These are phyloP conservation scores for Nomada ferruginata DNA, from an alignment of 2,888 invertebrate genomes.

Conservation along the genomic window DNA sequence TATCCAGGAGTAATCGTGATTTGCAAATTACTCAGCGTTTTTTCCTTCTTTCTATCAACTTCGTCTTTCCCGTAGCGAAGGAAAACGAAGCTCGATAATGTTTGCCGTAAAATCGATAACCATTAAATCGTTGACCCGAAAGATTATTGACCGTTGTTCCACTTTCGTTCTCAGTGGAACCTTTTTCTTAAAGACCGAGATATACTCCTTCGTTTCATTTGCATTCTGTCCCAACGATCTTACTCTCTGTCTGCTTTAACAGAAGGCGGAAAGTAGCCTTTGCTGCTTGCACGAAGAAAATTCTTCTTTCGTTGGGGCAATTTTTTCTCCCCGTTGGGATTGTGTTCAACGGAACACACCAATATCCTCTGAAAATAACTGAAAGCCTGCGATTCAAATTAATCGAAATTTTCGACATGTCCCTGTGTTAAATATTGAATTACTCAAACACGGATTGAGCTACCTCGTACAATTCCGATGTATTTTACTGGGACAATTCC, in stretches of 20 bases:
- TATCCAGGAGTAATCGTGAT: constrained; percentile 8
- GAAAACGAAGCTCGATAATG: constrained; percentile 37
- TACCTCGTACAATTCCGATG: too few relatives aligned
- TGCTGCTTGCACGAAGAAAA: neutral
- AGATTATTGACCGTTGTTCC: constrained; percentile 43
- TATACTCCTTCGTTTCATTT: constrained; percentile 32
- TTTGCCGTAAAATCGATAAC: constrained; percentile 43
- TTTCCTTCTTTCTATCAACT: too few relatives aligned
- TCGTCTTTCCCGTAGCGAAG: neutral
- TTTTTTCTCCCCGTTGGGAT: too few relatives aligned
- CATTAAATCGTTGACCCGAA: constrained; percentile 47
- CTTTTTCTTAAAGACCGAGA: constrained; percentile 19
- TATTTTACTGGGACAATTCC: too few relatives aligned
- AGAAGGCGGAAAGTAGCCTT: constrained; percentile 15
- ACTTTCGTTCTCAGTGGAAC: constrained; percentile 40
- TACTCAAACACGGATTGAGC: too few relatives aligned
- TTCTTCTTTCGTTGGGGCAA: too few relatives aligned
- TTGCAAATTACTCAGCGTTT: neutral
- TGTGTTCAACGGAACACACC: too few relatives aligned
- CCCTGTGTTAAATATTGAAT: too few relatives aligned
- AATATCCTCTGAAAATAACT: too few relatives aligned
- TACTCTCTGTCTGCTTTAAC: constrained; percentile 19
- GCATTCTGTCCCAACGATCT: constrained; percentile 28
- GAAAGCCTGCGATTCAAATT: too few relatives aligned
- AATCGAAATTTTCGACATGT: too few relatives aligned